These are phyloP conservation scores for Diplolepis rosae DNA, from an alignment of 2,888 invertebrate species.

Conservation along the genomic window DNA sequence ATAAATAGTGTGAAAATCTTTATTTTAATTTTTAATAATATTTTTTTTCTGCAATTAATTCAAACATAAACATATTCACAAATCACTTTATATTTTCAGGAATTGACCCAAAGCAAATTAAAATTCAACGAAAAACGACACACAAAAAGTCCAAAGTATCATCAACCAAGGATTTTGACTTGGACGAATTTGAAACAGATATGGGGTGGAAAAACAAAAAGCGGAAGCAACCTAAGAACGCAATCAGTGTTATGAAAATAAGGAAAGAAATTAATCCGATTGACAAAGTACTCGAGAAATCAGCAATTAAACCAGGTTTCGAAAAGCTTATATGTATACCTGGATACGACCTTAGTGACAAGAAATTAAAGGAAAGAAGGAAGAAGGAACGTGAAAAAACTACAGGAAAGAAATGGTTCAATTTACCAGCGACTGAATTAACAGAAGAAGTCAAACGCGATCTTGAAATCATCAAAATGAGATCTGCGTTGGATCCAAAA, in stretches of 20 bases:
- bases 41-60: background rate
- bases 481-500: conserved; percentile 92
- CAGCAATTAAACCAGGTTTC: conserved; percentile 79
- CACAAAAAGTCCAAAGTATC: conserved; percentile 33
- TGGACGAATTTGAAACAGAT: conserved; percentile 69
- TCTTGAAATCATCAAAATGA: conserved; percentile 92
- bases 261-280: conserved; percentile 70
- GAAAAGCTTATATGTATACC: conserved; percentile 80
- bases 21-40: too few species aligned
- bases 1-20: too few species aligned
- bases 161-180: conserved; percentile 59
- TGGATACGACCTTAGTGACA: conserved; percentile 77
- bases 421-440: conserved; percentile 90
- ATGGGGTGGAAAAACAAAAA: conserved; percentile 65
- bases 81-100: conserved; percentile 41
- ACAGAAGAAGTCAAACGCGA: conserved; percentile 92
- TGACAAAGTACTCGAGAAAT: conserved; percentile 79
- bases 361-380: conserved; percentile 76
- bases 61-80: background rate
- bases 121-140: background rate
- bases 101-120: conserved; percentile 38
- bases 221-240: conserved; percentile 40
- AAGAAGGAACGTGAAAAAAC: conserved; percentile 85
- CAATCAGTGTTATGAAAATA: conserved; percentile 72
- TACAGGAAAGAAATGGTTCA: conserved; percentile 92